phyloP scores from a whole-genome alignment of 2,888 invertebrate species.

The Drosophila meridionalis region DNA sequence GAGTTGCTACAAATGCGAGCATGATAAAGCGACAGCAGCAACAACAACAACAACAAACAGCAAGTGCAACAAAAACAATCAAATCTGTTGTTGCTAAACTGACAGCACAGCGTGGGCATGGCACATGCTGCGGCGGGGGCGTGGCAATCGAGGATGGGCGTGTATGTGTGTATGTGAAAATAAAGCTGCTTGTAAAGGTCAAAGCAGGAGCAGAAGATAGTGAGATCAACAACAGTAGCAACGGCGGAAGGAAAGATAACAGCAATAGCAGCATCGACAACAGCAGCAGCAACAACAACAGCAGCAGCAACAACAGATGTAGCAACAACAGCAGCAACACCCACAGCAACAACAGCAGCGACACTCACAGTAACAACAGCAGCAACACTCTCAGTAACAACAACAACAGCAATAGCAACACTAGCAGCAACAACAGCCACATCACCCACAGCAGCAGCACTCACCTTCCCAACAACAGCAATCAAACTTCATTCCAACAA shows the following conservation, averaged over 20 bases:
- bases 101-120: slow-evolving; percentile 52
- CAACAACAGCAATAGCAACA: too few species aligned
- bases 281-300: slow-evolving; percentile 9
- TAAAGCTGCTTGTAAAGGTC: slow-evolving; percentile 45
- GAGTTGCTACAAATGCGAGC: slow-evolving; percentile 50
- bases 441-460: not conserved
- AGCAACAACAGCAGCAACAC: not conserved
- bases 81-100: slow-evolving; percentile 45
- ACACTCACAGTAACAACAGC: slow-evolving; percentile 5
- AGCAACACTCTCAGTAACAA: slow-evolving; percentile 1
- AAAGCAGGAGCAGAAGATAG: slow-evolving; percentile 6
- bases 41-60: slow-evolving; percentile 22
- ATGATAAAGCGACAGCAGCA: slow-evolving; percentile 33
- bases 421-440: not conserved
- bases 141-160: slow-evolving; percentile 12
- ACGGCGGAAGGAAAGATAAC: not conserved
- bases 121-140: slow-evolving; percentile 40
- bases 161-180: slow-evolving; percentile 27
- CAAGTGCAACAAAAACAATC: slow-evolving; percentile 26
- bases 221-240: slow-evolving; percentile 9
- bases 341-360: not conserved
- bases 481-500: not conserved
- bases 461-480: not conserved
- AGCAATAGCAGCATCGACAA: slow-evolving; percentile 8
- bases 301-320: not conserved